Percentiles rank a stretch among this genome's conserved stretches.
Conservation (phyloP, 2,797 vertebrate species). For the Lepidocolaptes lacrymiger region DNA sequence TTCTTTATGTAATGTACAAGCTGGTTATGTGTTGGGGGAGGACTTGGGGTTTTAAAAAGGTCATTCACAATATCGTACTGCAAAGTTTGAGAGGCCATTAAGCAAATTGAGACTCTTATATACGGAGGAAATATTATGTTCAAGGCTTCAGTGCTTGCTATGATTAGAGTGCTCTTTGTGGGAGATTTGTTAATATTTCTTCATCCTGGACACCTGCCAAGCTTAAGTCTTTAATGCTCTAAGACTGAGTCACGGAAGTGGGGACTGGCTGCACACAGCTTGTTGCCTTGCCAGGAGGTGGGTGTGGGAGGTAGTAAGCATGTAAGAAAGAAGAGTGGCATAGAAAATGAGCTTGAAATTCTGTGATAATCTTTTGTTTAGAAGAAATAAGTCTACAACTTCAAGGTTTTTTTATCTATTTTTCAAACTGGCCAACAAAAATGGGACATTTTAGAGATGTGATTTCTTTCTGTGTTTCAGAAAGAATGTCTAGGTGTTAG, state of each 20-base stretch:
- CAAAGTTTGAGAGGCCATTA: slow-evolving; percentile 24
- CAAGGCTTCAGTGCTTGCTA: slow-evolving; percentile 50
- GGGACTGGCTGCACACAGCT: slow-evolving; percentile 32
- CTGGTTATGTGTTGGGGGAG: background rate
- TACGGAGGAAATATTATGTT: slow-evolving; percentile 33
- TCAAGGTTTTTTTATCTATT: background rate
- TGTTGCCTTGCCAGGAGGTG: slow-evolving; percentile 31
- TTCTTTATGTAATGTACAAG: background rate
- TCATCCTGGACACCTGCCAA: slow-evolving; percentile 57
- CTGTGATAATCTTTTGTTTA: background rate
- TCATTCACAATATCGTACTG: background rate
- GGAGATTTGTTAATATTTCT: slow-evolving; percentile 57
- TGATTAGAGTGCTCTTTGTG: slow-evolving; percentile 57
- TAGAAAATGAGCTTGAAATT: background rate
- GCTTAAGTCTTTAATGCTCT: slow-evolving; percentile 42
- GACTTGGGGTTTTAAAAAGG: background rate
- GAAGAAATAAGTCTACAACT: background rate
- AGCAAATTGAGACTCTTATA: slow-evolving; percentile 34
- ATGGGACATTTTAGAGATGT: background rate
- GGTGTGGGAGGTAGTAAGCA: slow-evolving; percentile 19
- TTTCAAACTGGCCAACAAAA: background rate
- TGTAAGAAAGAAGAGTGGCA: background rate
- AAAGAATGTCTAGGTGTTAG: background rate
- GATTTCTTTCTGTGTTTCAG: background rate
- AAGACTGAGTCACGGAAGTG: slow-evolving; percentile 29